Evolutionary conservation across 2,113 vertebrate species (phyloP).

Genomic region (Verasper variegatus): DNA sequence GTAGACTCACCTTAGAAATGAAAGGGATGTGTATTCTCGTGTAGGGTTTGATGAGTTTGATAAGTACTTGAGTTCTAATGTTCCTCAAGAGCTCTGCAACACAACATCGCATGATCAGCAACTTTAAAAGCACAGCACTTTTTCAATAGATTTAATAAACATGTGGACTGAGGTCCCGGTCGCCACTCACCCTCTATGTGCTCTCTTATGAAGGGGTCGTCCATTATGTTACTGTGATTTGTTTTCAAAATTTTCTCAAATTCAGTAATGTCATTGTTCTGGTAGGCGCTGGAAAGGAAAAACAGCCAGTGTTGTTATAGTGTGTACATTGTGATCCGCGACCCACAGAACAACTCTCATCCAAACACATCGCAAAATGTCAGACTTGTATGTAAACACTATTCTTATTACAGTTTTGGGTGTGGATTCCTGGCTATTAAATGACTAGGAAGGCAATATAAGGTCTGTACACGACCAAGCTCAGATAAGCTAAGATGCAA

Average conservation of each 20-base stretch:
- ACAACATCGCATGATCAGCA: conserved; percentile 51
- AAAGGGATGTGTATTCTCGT: conserved; percentile 99
- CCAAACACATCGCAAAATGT: conserved; percentile 49
- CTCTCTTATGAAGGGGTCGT: conserved; percentile 98
- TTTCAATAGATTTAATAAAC: not conserved
- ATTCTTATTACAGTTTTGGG: conserved; percentile 54
- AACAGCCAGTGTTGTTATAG: conserved; percentile 48
- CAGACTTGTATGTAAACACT: conserved; percentile 48
- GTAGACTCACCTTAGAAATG: conserved; percentile 94
- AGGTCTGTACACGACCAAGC: not conserved
- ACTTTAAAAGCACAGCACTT: not conserved
- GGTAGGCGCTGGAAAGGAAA: conserved; percentile 92
- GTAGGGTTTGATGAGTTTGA: conserved; percentile 99
- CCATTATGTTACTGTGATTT: conserved; percentile 99
- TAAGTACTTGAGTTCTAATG: conserved; percentile 99
- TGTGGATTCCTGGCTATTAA: conserved; percentile 11
- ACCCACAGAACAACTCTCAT: conserved; percentile 35
- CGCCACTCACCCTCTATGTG: conserved; percentile 96
- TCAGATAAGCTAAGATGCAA: not conserved
- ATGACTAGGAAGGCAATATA: not conserved
- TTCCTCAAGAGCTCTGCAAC: conserved; percentile 95
- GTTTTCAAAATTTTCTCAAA: conserved; percentile 99
- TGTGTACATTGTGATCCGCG: conserved; percentile 47
- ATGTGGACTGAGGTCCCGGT: conserved; percentile 17
- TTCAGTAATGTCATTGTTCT: conserved; percentile 99